Base-by-base conservation (phyloP, 1,140 invertebrate genomes). In the Bombus pascuorum region DNA sequence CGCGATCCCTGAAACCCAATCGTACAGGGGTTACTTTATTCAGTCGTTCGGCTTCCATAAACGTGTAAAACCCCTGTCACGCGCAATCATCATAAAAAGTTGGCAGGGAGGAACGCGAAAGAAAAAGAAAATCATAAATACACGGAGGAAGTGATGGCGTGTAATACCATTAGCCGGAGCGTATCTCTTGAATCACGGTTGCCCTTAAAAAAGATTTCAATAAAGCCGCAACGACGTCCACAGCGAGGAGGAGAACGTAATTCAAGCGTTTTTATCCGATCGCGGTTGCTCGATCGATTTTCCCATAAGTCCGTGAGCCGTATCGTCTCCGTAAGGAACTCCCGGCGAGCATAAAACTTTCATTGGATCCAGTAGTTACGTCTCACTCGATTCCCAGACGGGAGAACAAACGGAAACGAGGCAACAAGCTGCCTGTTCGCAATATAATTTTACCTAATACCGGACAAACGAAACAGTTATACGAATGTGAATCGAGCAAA, bases 171-270 rank as follows among this genome's bases (percentile, higher is more conserved):
- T 85, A 85, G 77, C 68, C 57, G 37, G 28, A 25, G 10, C 75
- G 68, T 85, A 85, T 85, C 77, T 62, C 57, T 72, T 28, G 68
- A 85, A 85, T 85, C 83, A 85, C 76, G 34, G 39, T 37, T 34
- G 44, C 76, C 57, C 39, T 85, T 71, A 85, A 85, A 68, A 85
- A 85, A 80, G 68, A 85, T 85, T 85, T 85, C 83, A 85, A 85
- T 85, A 85, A 80, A 85, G 53, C 57, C 66, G 66, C 53, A n/a
- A 25, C 74, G 83, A 59, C 77, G 83, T 72, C 68, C 83, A 22
- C 68, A 22, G 28, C 28, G 25, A 53, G 39, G 18, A 9, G 42
- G 71, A 70, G 83, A 57, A 72, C 68, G 83, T 85, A 85, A 85
- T 85, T 80, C 77, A 80, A 59, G 62, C 76, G 73, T 80, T 80